Conservation (phyloP, 1,140 invertebrate species). For the Orussus abietinus region DNA sequence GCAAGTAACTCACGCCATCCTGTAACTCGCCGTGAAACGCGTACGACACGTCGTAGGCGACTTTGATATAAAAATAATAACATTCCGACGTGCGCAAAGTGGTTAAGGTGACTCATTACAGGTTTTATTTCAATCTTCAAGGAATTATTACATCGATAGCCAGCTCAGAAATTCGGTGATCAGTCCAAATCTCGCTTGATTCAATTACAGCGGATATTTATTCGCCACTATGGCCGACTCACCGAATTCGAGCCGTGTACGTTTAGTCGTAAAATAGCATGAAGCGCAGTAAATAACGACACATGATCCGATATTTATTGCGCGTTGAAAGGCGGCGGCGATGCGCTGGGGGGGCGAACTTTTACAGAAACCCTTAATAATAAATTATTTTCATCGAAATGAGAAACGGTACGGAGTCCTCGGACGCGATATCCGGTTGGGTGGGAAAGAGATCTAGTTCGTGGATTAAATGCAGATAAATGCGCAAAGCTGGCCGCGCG, state of each 20-base stretch:
- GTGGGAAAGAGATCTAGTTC: not conserved
- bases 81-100: too few relatives aligned
- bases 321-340: slow-evolving; percentile 3
- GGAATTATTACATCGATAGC: too few relatives aligned
- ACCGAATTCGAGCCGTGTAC: slow-evolving; percentile 4
- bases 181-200: not conserved
- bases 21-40: too few relatives aligned
- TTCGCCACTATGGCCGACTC: not conserved
- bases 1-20: too few relatives aligned
- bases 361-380: not conserved
- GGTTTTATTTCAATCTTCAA: too few relatives aligned
- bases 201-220: slow-evolving; percentile 9
- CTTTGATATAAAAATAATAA: too few relatives aligned
- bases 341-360: not conserved
- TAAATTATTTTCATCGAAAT: not conserved
- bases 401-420: not conserved
- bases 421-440: not conserved
- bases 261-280: slow-evolving; percentile 6
- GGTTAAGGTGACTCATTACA: too few relatives aligned
- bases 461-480: too few relatives aligned
- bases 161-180: too few relatives aligned
- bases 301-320: slow-evolving; percentile 6
- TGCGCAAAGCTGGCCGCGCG: too few relatives aligned
- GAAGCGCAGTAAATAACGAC: slow-evolving; percentile 9
- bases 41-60: too few relatives aligned